Evolutionary conservation across 2,888 invertebrate species (phyloP), one percentile per base, ranked within the genome.

Genomic region (Chloroclysta siterata): DNA sequence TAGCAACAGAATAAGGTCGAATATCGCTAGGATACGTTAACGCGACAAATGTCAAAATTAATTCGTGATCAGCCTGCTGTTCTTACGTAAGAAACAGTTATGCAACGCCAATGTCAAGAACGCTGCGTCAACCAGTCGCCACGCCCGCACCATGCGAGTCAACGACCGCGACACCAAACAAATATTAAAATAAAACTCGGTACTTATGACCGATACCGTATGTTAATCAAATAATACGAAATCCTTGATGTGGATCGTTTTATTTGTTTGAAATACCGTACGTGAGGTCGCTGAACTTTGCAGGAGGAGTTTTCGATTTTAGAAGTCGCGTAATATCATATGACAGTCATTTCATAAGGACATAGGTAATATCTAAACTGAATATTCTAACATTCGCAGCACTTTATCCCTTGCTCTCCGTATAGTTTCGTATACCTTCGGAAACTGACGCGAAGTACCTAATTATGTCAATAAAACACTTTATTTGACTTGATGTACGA

Each of bases 71-170:
- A 50, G 53, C 46, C 33, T 53, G 55, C 53, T 59, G 54, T 55
- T 59, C 53, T 84, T 84, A 80, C 79, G 80, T 82, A 85, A 83
- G 71, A 51, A 68, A 76, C 78, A 80, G 81, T 85, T 85, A 84
- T 82, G 84, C 78, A 84, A 83, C 82, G 72, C 79, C 90, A 90
- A 89, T 90, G 91, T 90, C 90, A 91, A 89, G 90, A 89, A 67
- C 89, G 79, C 75, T 74, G 77, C 80, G 82, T 79, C 80, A 76
- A 78, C 75, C 53, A 42, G 29, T 48, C 48, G 48, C 55, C 57
- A 55, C 70, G 65, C 46, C 63, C 70, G 65, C 64, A 68, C 64
- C 65, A 63, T 56, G 56, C 53, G 73, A 81, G 83, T 88, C 85
- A 74, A 77, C 71, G 85, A 81, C 86, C 89, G 83, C 78, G 77